phyloP scores from a whole-genome alignment of 2,888 invertebrate genomes.

The Protodeltote pygarga region DNA sequence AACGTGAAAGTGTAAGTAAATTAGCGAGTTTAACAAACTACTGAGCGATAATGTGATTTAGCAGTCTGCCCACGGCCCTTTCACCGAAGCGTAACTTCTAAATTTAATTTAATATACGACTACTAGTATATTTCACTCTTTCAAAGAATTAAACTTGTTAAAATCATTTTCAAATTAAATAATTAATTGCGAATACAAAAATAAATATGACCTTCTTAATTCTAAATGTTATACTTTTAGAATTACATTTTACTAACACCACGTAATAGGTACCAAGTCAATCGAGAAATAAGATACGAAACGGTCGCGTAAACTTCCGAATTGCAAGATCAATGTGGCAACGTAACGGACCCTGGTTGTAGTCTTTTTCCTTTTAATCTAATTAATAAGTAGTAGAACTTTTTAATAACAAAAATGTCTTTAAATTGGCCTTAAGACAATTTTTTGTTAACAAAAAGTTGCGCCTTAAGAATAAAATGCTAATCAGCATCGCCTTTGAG shows the following conservation, averaged over 20 bases:
- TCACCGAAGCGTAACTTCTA: slow-evolving; percentile 43
- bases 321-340: not conserved
- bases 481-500: slow-evolving; percentile 27
- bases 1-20: slow-evolving; percentile 46
- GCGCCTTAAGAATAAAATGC: slow-evolving; percentile 6
- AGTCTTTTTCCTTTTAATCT: not conserved
- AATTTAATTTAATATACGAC: slow-evolving; percentile 39
- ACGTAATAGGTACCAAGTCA: no score
- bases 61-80: slow-evolving; percentile 51
- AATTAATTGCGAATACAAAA: no score
- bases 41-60: slow-evolving; percentile 54
- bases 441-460: slow-evolving; percentile 3
- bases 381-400: no score
- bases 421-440: slow-evolving; percentile 4
- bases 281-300: no score
- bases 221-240: no score
- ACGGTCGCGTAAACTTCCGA: slow-evolving; percentile 15
- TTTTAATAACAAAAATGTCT: slow-evolving; percentile 17
- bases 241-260: no score
- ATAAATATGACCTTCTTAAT: no score
- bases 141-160: not conserved
- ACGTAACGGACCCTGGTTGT: slow-evolving; percentile 4
- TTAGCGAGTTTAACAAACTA: slow-evolving; percentile 47
- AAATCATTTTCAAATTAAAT: no score
- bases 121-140: not conserved